Conservation (phyloP, 2,113 vertebrate species). For the Daphoenositta chrysoptera region DNA sequence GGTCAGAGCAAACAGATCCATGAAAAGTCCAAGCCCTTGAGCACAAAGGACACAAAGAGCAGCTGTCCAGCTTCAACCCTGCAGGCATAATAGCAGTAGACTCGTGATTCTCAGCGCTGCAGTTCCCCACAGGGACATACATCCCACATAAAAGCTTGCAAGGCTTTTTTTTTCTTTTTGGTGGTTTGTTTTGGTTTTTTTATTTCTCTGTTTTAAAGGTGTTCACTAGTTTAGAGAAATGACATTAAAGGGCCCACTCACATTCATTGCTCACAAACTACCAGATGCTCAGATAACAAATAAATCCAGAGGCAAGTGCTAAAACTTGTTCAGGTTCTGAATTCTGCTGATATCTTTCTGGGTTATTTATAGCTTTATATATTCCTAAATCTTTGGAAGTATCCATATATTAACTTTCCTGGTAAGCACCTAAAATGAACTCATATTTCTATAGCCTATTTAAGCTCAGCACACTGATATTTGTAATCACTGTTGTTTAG, state of each 20-base stretch:
- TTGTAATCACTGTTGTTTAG: neutral
- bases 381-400: neutral
- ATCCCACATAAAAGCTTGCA: slow-evolving; percentile 17
- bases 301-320: neutral
- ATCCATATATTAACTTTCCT: neutral
- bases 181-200: neutral
- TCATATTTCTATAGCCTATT: neutral
- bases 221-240: neutral
- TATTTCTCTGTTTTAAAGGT: neutral
- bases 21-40: neutral
- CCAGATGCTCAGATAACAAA: neutral
- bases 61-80: neutral
- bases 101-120: neutral
- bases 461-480: neutral
- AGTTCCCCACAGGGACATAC: slow-evolving; percentile 1
- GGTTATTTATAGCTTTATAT: neutral
- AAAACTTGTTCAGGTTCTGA: neutral
- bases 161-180: neutral
- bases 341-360: neutral
- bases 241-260: neutral
- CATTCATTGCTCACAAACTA: neutral
- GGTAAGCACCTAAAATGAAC: neutral
- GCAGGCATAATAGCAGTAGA: neutral
- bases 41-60: slow-evolving; percentile 35
- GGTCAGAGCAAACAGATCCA: slow-evolving; percentile 8